Evolutionary conservation across 2,888 invertebrate genomes (phyloP).

Genomic region (Acanthosoma haemorrhoidale): DNA sequence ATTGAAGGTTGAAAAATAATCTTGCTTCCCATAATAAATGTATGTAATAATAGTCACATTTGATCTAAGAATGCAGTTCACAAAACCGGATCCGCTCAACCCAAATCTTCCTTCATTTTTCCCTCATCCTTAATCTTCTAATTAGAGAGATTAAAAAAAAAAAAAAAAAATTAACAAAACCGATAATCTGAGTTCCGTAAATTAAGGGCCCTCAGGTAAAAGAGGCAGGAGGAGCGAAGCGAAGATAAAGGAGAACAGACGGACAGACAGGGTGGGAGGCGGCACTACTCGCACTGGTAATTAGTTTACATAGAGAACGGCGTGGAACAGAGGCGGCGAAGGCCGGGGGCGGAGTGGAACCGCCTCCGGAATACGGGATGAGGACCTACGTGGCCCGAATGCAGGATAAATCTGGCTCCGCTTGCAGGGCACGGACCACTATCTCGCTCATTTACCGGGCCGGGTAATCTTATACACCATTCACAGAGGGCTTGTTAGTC

Average conservation of each 20-base stretch:
- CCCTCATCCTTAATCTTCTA: too few relatives aligned
- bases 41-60: too few relatives aligned
- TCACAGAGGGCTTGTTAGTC: background rate
- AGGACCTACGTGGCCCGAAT: constrained; percentile 33
- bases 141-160: too few relatives aligned
- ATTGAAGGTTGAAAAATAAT: too few relatives aligned
- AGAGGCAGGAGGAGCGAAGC: too few relatives aligned
- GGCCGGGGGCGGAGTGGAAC: constrained; percentile 3
- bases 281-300: constrained; percentile 22
- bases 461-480: constrained; percentile 5
- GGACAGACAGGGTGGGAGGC: background rate
- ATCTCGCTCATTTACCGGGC: constrained; percentile 24
- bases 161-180: too few relatives aligned
- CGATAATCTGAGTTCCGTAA: too few relatives aligned
- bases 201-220: background rate
- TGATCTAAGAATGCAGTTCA: too few relatives aligned
- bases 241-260: background rate
- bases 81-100: too few relatives aligned
- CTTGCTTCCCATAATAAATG: too few relatives aligned
- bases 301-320: constrained; percentile 15
- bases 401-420: constrained; percentile 22
- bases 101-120: too few relatives aligned
- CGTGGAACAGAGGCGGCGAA: background rate
- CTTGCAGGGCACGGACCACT: constrained; percentile 32
- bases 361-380: constrained; percentile 33